phyloP scores from a whole-genome alignment of 2,113 vertebrate species.

The Cephalophus harveyi region DNA sequence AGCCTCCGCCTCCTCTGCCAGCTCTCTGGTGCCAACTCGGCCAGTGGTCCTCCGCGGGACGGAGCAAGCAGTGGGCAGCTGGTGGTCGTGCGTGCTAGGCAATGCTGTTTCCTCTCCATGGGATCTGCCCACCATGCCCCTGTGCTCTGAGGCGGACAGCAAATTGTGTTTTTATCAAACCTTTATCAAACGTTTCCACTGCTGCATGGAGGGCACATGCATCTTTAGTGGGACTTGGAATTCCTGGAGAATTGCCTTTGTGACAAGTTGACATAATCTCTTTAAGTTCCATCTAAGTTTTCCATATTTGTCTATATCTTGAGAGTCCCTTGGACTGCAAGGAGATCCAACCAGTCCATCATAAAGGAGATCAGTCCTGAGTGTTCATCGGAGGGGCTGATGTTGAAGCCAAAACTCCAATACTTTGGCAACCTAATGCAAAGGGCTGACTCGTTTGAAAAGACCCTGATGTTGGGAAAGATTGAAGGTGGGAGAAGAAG shows the following conservation, averaged over 20 bases:
- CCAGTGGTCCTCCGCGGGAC: rapidly evolving
- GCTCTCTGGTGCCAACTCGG: not conserved
- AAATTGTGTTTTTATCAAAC: not conserved
- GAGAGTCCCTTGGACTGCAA: not conserved
- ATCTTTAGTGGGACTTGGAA: not conserved
- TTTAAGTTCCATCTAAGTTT: not conserved
- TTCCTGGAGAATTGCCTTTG: not conserved
- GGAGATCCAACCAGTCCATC: not conserved
- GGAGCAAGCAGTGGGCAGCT: rapidly evolving
- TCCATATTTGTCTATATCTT: not conserved
- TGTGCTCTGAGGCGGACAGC: not conserved
- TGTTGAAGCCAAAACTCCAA: not conserved
- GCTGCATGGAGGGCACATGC: not conserved
- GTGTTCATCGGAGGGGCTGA: not conserved
- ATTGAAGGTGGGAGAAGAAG: not conserved
- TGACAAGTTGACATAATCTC: not conserved
- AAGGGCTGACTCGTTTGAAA: not conserved
- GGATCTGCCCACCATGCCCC: rapidly evolving
- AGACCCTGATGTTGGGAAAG: not conserved
- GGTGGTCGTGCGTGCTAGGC: rapidly evolving
- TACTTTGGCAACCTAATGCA: not conserved
- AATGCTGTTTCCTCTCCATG: not conserved
- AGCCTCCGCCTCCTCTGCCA: rapidly evolving
- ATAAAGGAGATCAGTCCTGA: not conserved
- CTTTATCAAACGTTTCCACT: not conserved